These are phyloP conservation scores for Notodonta ziczac DNA, from an alignment of 2,888 invertebrate genomes.

Conservation along the genomic window DNA sequence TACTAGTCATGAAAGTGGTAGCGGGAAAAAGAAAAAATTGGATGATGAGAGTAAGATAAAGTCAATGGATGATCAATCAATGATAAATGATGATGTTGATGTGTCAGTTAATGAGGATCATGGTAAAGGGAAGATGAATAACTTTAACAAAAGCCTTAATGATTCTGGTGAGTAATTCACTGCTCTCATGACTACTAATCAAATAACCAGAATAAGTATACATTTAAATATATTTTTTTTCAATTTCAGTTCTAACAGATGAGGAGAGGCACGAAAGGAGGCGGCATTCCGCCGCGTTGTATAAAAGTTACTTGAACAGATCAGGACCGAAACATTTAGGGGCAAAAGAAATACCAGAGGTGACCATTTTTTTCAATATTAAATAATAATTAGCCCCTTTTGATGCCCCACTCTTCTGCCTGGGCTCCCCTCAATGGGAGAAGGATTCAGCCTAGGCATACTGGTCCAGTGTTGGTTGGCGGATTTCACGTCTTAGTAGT, in stretches of 20 bases:
- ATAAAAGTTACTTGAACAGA: conserved; percentile 90
- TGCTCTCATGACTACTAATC: background rate
- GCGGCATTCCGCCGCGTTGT: conserved; percentile 86
- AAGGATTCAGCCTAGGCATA: too few species aligned
- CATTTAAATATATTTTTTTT: conserved; percentile 11
- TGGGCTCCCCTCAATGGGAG: too few species aligned
- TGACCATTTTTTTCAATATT: conserved; percentile 52
- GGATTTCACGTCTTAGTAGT: too few species aligned
- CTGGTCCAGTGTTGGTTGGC: too few species aligned
- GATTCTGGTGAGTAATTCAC: conserved; percentile 60
- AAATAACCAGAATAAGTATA: background rate
- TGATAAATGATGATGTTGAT: conserved; percentile 24
- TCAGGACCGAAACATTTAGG: conserved; percentile 93
- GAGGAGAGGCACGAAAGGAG: conserved; percentile 89
- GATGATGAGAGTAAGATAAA: conserved; percentile 14
- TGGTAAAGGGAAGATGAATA: conserved; percentile 37
- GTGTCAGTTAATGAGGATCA: conserved; percentile 33
- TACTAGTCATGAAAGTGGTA: conserved; percentile 21
- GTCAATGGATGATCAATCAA: conserved; percentile 16
- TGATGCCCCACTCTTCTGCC: too few species aligned
- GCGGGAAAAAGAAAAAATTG: conserved; percentile 34
- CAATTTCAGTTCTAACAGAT: conserved; percentile 79
- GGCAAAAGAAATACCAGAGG: conserved; percentile 92
- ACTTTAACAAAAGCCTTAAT: conserved; percentile 64
- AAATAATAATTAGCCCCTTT: too few species aligned